Evolutionary conservation across 2,888 invertebrate species (phyloP).

Genomic region (Glyphotaelius pellucidus): DNA sequence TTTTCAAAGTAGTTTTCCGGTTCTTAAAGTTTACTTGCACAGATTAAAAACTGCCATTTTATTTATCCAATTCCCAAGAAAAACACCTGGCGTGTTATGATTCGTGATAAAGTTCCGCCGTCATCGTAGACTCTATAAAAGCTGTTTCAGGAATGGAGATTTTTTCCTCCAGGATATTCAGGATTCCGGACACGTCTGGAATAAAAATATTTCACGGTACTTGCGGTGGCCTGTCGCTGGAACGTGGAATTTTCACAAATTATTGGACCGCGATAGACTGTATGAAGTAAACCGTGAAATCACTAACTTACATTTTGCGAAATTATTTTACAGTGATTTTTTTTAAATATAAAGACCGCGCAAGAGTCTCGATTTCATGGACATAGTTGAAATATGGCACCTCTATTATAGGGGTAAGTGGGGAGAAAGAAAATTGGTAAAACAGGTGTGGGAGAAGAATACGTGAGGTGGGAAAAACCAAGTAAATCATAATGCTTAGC

Average conservation of each 20-base stretch:
- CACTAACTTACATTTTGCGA: not conserved
- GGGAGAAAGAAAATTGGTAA: no score
- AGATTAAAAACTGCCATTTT: not conserved
- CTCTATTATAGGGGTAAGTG: no score
- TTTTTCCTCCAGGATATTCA: not conserved
- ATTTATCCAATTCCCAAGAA: not conserved
- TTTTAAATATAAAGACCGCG: not conserved
- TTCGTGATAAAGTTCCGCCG: not conserved
- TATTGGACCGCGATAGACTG: slow-evolving; percentile 10
- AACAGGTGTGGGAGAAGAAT: no score
- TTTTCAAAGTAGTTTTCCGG: not conserved
- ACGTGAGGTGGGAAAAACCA: no score
- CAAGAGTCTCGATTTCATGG: not conserved
- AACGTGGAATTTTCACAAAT: slow-evolving; percentile 50
- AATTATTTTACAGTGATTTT: not conserved
- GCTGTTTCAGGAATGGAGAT: not conserved
- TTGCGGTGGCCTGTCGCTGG: not conserved
- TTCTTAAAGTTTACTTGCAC: not conserved
- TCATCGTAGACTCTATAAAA: slow-evolving; percentile 15
- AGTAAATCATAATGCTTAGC: no score
- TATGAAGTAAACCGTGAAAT: slow-evolving; percentile 13
- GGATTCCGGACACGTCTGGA: slow-evolving; percentile 43
- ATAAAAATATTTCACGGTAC: slow-evolving; percentile 53
- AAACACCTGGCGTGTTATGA: slow-evolving; percentile 1
- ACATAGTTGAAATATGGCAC: not conserved